Base-by-base conservation (phyloP, 2,797 vertebrate genomes). In the Erethizon dorsatum region DNA sequence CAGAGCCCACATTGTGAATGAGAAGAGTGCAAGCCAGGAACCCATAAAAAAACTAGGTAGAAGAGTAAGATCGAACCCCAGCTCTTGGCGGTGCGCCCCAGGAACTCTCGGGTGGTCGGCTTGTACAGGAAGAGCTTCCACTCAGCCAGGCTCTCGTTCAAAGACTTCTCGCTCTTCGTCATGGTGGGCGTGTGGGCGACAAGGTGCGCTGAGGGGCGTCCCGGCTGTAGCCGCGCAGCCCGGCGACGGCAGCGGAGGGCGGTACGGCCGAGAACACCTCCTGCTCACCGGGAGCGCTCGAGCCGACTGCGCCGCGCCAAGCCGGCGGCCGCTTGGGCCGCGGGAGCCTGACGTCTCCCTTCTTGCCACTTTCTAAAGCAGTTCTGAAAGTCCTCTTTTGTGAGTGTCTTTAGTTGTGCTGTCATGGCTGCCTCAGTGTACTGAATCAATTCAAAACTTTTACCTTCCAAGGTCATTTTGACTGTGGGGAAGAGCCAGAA, bases 51-150 rank as follows among this genome's bases (percentile, higher is more conserved):
- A 41, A 41, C 37, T 41, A 41, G 37, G 37, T 41, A 41, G 37
- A 41, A 41, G 37, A 41, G 37, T 41, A 41, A 41, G 37, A 41
- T 41, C 37, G 37, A 41, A 99, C 99, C 99, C 99, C 99, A 99
- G 99, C 99, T 99, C 98, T 99, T 99, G 98, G 99, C 99, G 67
- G 99, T 99, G 97, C 99, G 99, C 96, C 99, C 99, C 98, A 99
- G 96, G 97, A 99, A 97, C 98, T 99, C 99, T 94, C 99, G 99
- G 97, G 98, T 99, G 97, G 98, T 98, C 89, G 99, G 99, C 98
- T 99, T 99, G 98, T 99, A 99, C 98, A 99, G 93, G 98, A 99
- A 99, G 98, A 99, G 99, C 98, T 99, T 99, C 99, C 99, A 99
- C 98, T 98, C 99, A 90, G 99, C 98, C 98, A 98, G 87, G 88